phyloP scores from a whole-genome alignment of 2,113 vertebrate species.

The Antigone vipio region DNA sequence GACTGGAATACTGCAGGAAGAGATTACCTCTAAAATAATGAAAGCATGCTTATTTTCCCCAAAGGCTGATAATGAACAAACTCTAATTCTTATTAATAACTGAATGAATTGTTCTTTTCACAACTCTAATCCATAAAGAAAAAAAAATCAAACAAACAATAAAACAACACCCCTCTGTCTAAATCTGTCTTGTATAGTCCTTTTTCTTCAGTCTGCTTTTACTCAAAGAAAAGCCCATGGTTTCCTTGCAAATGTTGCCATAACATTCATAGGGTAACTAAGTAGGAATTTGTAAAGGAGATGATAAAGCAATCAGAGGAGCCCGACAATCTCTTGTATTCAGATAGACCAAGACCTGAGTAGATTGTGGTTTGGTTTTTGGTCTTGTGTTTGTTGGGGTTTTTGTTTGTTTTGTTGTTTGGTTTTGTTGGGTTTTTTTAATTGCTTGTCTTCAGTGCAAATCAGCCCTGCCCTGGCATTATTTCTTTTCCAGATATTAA shows the following conservation, averaged over 20 bases:
- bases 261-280: not conserved
- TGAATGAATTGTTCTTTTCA: conserved; percentile 6
- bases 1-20: not conserved
- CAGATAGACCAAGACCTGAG: not conserved
- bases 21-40: conserved; percentile 38
- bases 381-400: too few relatives aligned
- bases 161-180: not conserved
- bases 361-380: not conserved
- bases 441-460: not conserved
- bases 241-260: not conserved
- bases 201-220: not conserved
- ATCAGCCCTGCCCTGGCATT: not conserved
- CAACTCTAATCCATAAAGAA: not conserved
- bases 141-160: too few relatives aligned
- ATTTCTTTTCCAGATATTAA: not conserved
- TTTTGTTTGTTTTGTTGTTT: too few relatives aligned
- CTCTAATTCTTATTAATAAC: not conserved
- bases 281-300: not conserved
- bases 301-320: not conserved
- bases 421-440: not conserved
- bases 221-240: not conserved
- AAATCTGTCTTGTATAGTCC: not conserved
- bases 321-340: not conserved
- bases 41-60: not conserved
- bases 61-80: not conserved